Evolutionary conservation across 2,888 invertebrate genomes (phyloP).

Genomic region (Athrips mouffetella): DNA sequence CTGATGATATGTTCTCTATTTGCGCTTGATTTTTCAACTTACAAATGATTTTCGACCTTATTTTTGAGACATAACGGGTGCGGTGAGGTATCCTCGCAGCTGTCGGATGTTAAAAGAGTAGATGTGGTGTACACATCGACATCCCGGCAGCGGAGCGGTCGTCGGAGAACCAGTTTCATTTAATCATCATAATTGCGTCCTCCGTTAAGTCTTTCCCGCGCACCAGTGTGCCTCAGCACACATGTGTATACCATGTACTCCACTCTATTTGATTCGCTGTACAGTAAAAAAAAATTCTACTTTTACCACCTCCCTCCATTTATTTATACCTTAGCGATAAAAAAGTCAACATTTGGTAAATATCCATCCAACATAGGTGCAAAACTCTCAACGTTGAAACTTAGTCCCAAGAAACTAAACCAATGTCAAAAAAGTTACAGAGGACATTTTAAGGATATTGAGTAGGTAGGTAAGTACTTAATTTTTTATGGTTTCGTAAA

Average conservation of each 20-base stretch:
- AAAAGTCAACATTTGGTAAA: too few species aligned
- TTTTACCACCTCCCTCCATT: background rate
- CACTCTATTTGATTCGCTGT: constrained; percentile 15
- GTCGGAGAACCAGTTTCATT: constrained; percentile 68
- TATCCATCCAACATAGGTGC: too few species aligned
- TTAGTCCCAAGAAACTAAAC: constrained; percentile 5
- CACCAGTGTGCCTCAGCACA: constrained; percentile 39
- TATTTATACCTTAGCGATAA: too few species aligned
- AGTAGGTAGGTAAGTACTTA: constrained; percentile 26
- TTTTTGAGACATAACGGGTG: background rate
- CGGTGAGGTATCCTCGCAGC: background rate
- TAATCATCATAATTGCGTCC: constrained; percentile 76
- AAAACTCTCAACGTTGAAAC: too few species aligned
- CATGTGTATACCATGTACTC: constrained; percentile 21
- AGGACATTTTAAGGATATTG: constrained; percentile 50
- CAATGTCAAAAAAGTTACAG: constrained; percentile 61
- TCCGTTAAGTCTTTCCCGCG: constrained; percentile 65
- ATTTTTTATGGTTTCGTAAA: constrained; percentile 34
- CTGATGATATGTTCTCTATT: constrained; percentile 14
- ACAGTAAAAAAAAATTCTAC: constrained; percentile 8
- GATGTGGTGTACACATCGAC: constrained; percentile 49
- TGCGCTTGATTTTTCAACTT: background rate
- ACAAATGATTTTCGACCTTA: constrained; percentile 10
- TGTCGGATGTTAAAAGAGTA: constrained; percentile 27
- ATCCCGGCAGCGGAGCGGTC: constrained; percentile 52